Base-by-base conservation (phyloP, 2,888 invertebrate species). In the Seira musarum region DNA sequence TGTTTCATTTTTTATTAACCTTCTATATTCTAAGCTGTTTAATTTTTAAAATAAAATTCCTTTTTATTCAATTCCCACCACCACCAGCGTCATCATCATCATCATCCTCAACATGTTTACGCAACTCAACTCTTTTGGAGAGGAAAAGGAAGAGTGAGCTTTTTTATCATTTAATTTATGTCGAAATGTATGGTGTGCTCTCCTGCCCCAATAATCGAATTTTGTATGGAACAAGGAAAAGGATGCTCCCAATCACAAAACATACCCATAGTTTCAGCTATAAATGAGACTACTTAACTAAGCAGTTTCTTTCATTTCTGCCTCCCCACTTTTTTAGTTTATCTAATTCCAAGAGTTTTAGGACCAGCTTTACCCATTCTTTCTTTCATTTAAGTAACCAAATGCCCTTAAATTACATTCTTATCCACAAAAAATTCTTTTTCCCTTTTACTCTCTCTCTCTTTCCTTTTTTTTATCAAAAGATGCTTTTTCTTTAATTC, bases 221-320 rank as follows among this genome's bases (percentile, higher is more conserved):
- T 75, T 76, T 74, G n/a, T 22, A n/a, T 22, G 13, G 63, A 77
- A 65, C 77, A 77, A 65, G 77, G 40, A 77, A 77, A 70, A 77
- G 77, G 77, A 77, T 70, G 77, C 35, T 77, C 77, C 70, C 70
- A 77, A 77, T 77, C 77, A 77, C 49, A 49, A 17, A 10, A 69
- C 57, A 49, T 57, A 53, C 69, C 6, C 67, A 40, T 40, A 40
- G 40, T 13, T 40, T 40, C 5, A 40, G 40, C 40, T 40, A 40
- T 40, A 40, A 40, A 40, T 40, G 40, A n/a, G n/a, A n/a, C 40
- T 40, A 40, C 40, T 40, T 40, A 40, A 40, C 6, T 40, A 40
- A 40, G 40, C 40, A 40, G 40, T 40, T 40, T 40, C 40, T 40
- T 40, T 40, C 40, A 3, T 46, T 46, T 24, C 66, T 19, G 15